Evolutionary conservation across 2,797 vertebrate genomes (phyloP).

Genomic region (Apodemus agrarius): DNA sequence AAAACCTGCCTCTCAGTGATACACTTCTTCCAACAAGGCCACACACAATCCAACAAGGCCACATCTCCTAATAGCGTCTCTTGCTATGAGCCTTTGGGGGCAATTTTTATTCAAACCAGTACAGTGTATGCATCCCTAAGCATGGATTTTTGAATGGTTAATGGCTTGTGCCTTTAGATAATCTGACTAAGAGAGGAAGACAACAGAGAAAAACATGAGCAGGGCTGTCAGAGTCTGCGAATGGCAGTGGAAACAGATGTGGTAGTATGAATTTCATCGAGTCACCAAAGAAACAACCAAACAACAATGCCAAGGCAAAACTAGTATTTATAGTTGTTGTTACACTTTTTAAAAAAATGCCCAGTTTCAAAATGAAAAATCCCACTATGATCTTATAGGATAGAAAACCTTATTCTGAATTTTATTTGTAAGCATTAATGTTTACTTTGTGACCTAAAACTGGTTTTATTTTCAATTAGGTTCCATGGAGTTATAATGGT

Average conservation of each 20-base stretch:
- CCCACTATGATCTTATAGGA: not conserved
- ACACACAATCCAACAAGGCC: not conserved
- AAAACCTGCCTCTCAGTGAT: not conserved
- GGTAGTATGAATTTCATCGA: not conserved
- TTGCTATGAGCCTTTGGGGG: not conserved
- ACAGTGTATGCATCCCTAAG: not conserved
- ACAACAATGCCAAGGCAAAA: not conserved
- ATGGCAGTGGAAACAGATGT: not conserved
- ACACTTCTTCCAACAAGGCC: not conserved
- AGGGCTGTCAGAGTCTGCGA: not conserved
- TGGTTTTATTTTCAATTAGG: not conserved
- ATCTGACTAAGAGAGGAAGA: not conserved
- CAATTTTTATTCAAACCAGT: not conserved
- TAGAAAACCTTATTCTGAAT: not conserved
- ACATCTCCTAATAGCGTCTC: not conserved
- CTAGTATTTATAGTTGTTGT: not conserved
- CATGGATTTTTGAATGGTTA: not conserved
- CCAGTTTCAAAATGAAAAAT: not conserved
- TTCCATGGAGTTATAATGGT: not conserved
- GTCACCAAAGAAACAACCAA: not conserved
- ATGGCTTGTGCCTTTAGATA: not conserved
- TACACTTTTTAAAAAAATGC: not conserved
- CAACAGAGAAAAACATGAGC: not conserved
- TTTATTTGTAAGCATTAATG: not conserved
- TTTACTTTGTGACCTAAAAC: not conserved